Conservation (phyloP, 2,797 vertebrate species). For the Pipistrellus kuhlii region DNA sequence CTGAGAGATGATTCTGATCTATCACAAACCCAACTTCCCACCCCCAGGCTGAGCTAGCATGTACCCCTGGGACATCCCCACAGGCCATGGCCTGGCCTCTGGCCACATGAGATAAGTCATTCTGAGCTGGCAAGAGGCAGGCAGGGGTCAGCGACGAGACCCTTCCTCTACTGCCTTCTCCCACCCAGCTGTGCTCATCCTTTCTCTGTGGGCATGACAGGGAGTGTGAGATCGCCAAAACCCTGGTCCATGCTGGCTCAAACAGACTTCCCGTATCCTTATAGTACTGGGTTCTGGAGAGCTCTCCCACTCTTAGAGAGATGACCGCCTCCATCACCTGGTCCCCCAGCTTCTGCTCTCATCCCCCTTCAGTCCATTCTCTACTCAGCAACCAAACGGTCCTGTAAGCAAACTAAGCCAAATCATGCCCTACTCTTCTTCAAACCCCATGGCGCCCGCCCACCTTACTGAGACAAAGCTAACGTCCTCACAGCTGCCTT, state of each 20-base stretch:
- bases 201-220: not conserved
- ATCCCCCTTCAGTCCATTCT: not conserved
- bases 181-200: rapidly evolving
- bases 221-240: not conserved
- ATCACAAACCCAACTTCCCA: not conserved
- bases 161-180: not conserved
- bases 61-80: not conserved
- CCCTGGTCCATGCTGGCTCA: not conserved
- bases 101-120: not conserved
- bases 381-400: not conserved
- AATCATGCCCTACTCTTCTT: not conserved
- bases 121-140: not conserved
- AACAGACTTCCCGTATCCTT: not conserved
- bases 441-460: not conserved
- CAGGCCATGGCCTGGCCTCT: not conserved
- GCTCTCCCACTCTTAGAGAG: not conserved
- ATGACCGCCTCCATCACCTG: not conserved
- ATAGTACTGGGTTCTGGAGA: not conserved
- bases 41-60: not conserved
- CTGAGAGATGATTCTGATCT: not conserved
- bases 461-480: not conserved
- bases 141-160: not conserved
- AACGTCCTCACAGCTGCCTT: not conserved
- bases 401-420: not conserved
- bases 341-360: not conserved